phyloP scores from a whole-genome alignment of 2,888 invertebrate species.

The Caenorhabditis macrosperma region DNA sequence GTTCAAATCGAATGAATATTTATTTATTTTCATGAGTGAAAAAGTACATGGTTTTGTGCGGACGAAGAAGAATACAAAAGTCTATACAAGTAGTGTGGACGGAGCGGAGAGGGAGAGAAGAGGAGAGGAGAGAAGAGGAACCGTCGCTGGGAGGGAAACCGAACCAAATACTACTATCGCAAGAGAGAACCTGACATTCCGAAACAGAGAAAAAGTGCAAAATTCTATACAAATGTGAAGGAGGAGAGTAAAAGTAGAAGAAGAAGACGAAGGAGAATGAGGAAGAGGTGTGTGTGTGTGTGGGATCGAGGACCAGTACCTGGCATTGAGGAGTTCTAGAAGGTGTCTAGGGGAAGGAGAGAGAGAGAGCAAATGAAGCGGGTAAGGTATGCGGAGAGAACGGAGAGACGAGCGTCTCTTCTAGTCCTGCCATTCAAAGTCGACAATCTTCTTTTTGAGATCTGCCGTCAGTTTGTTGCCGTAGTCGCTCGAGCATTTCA shows the following conservation, averaged over 20 bases:
- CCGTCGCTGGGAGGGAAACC: slow-evolving; percentile 24
- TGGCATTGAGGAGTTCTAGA: slow-evolving; percentile 15
- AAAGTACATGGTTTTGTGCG: neutral
- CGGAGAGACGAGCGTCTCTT: neutral
- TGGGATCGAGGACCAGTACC: slow-evolving; percentile 18
- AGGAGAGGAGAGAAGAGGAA: slow-evolving; percentile 4
- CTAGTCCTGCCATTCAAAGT: slow-evolving; percentile 71
- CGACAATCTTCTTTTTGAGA: slow-evolving; percentile 71
- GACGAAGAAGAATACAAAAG: slow-evolving; percentile 12
- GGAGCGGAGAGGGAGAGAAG: neutral
- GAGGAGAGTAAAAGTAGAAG: neutral
- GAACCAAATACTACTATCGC: slow-evolving; percentile 23
- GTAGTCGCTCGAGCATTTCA: slow-evolving; percentile 69
- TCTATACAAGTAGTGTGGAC: slow-evolving; percentile 32
- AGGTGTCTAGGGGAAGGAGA: slow-evolving; percentile 40
- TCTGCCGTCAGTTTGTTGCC: slow-evolving; percentile 66
- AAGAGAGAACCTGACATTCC: slow-evolving; percentile 23
- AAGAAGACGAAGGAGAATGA: no score
- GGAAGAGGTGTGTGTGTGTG: no score
- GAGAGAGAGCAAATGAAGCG: slow-evolving; percentile 31
- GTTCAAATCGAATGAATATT: slow-evolving; percentile 10
- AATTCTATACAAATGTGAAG: slow-evolving; percentile 23
- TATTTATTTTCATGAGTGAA: neutral
- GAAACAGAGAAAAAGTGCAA: slow-evolving; percentile 1
- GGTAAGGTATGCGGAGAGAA: slow-evolving; percentile 21